Evolutionary conservation across 2,113 vertebrate species (phyloP).

Genomic region (Mus musculus): DNA sequence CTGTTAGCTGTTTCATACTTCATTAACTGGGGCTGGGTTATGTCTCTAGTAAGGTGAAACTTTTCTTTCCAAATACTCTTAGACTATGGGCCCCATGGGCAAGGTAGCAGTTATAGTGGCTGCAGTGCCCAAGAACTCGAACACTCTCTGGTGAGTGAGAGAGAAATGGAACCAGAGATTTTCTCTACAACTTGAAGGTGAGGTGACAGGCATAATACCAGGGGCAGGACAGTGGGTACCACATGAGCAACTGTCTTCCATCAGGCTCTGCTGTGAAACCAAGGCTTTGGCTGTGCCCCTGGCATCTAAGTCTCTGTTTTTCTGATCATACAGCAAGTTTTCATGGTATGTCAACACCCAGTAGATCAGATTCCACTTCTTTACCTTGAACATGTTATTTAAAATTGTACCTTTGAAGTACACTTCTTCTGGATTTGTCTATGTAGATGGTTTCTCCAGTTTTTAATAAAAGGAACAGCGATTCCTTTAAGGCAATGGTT

Average conservation of each 20-base stretch:
- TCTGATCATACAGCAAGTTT: neutral
- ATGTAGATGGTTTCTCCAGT: neutral
- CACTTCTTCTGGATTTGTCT: neutral
- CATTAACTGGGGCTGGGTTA: neutral
- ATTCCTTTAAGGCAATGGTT: neutral
- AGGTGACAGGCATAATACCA: neutral
- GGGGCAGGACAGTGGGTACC: neutral
- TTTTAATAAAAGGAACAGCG: neutral
- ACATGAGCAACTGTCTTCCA: neutral
- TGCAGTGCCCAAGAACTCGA: neutral
- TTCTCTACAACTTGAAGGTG: neutral
- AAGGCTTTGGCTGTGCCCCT: neutral
- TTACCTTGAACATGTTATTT: constrained; percentile 1
- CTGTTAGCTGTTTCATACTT: neutral
- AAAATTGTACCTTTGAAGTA: neutral
- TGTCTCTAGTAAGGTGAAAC: neutral
- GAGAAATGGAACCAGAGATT: neutral
- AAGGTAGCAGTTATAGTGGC: neutral
- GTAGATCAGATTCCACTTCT: neutral
- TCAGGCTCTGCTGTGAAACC: neutral
- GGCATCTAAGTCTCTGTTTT: neutral
- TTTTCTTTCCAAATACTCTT: neutral
- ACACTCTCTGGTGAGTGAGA: too few species aligned
- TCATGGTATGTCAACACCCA: neutral
- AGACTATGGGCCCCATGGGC: neutral